A percentile compares a stretch with the other conserved stretches of the same genome.
Conservation (phyloP, 64 coral and sea anemone species). For the Porites lutea region DNA sequence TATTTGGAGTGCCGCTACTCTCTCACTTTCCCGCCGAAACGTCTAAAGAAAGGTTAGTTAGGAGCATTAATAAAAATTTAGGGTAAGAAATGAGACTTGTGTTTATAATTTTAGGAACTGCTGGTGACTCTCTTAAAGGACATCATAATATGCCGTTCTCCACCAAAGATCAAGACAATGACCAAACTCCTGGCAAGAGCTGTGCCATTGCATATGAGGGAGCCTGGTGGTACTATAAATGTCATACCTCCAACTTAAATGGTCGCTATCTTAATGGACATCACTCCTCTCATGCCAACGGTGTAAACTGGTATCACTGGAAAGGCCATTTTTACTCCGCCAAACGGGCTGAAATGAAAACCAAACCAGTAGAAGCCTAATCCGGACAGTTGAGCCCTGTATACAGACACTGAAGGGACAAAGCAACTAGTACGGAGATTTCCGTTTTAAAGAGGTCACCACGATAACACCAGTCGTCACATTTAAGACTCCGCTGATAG, state of each 20-base stretch:
- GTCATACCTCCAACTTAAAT: conserved; percentile 25
- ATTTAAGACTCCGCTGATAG: too few relatives aligned
- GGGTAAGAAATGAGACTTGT: neutral
- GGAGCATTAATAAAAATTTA: too few relatives aligned
- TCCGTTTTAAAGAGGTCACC: too few relatives aligned
- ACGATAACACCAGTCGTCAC: too few relatives aligned
- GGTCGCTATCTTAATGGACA: conserved; percentile 36
- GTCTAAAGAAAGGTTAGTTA: too few relatives aligned
- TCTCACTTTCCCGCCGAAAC: too few relatives aligned
- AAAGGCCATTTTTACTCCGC: conserved; percentile 32
- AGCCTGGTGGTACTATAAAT: conserved; percentile 50
- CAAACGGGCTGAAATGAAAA: conserved; percentile 44
- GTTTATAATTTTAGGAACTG: conserved; percentile 8
- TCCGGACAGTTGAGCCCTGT: too few relatives aligned
- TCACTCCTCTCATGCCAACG: neutral
- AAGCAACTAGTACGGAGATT: too few relatives aligned
- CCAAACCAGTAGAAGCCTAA: neutral
- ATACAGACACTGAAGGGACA: too few relatives aligned
- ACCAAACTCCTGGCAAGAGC: neutral
- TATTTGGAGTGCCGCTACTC: too few relatives aligned
- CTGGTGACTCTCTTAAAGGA: conserved; percentile 41
- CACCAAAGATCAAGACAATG: conserved; percentile 60
- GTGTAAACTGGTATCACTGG: conserved; percentile 5
- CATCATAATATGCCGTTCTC: conserved; percentile 32
- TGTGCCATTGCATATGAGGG: conserved; percentile 9